A percentile compares a stretch with the other conserved stretches of the same genome.
Evolutionary conservation across 2,888 invertebrate species (phyloP).

Genomic region (Ophion slaviceki): DNA sequence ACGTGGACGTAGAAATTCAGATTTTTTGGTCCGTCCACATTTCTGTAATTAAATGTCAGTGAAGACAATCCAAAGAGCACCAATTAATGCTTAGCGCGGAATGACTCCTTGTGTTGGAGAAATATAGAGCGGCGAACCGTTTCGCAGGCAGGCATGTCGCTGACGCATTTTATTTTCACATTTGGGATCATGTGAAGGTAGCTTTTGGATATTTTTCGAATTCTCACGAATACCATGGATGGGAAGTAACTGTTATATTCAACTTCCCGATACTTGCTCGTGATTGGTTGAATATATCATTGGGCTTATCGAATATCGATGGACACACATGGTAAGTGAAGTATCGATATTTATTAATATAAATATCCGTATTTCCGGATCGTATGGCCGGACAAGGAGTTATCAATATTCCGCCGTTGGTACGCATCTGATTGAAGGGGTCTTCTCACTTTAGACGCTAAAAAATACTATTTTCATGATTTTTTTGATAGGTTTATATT

Average conservation of each 20-base stretch:
- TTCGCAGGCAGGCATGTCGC: too few relatives aligned
- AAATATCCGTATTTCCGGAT: neutral
- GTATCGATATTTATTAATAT: conserved; percentile 63
- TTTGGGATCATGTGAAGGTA: neutral
- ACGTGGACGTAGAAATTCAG: neutral
- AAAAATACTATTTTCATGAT: too few relatives aligned
- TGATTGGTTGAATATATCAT: neutral
- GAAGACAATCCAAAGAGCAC: neutral
- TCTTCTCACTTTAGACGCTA: too few relatives aligned
- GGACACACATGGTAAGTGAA: conserved; percentile 26
- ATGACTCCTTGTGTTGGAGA: neutral
- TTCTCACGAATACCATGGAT: neutral
- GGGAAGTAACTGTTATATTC: neutral
- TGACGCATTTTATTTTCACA: neutral
- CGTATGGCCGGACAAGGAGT: conserved; percentile 60
- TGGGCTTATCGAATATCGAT: neutral
- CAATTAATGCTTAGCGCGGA: neutral
- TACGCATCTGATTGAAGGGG: neutral
- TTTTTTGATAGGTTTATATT: too few relatives aligned
- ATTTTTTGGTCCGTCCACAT: neutral
- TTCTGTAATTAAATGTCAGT: neutral
- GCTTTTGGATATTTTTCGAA: neutral
- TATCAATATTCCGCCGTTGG: conserved; percentile 69
- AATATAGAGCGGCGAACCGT: too few relatives aligned
- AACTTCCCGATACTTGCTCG: conserved; percentile 25